These are phyloP conservation scores for Ranitomeya imitator DNA, from an alignment of 2,113 vertebrate species.

Conservation along the genomic window DNA sequence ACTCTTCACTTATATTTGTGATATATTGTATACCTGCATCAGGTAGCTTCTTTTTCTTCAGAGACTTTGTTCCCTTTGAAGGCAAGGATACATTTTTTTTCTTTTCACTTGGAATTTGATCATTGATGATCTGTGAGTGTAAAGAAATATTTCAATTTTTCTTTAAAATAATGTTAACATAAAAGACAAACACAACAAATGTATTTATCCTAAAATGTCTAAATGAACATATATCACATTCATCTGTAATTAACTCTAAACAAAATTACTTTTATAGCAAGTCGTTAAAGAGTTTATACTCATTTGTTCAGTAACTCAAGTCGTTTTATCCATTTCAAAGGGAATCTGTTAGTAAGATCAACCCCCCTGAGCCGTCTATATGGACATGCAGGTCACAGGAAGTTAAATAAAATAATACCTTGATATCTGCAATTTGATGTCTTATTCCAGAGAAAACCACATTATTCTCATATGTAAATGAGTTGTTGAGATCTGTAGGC, in stretches of 20 bases:
- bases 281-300: no score
- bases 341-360: no score
- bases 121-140: constrained; percentile 67
- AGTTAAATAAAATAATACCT: no score
- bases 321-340: not conserved
- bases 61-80: constrained; percentile 69
- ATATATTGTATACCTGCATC: constrained; percentile 74
- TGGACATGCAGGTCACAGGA: no score
- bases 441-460: no score
- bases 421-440: no score
- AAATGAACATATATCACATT: not conserved
- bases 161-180: not conserved
- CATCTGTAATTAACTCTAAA: not conserved
- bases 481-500: no score
- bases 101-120: constrained; percentile 74
- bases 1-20: not conserved
- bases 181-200: not conserved
- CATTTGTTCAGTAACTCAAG: not conserved
- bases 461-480: no score
- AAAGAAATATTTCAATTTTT: not conserved
- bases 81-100: constrained; percentile 69
- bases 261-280: not conserved
- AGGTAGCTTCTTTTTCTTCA: constrained; percentile 77
- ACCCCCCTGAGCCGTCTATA: no score
- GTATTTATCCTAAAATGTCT: not conserved